Percentiles rank a stretch among this genome's conserved stretches.
Conservation (phyloP, 2,797 vertebrate genomes). For the Crenichthys baileyi region DNA sequence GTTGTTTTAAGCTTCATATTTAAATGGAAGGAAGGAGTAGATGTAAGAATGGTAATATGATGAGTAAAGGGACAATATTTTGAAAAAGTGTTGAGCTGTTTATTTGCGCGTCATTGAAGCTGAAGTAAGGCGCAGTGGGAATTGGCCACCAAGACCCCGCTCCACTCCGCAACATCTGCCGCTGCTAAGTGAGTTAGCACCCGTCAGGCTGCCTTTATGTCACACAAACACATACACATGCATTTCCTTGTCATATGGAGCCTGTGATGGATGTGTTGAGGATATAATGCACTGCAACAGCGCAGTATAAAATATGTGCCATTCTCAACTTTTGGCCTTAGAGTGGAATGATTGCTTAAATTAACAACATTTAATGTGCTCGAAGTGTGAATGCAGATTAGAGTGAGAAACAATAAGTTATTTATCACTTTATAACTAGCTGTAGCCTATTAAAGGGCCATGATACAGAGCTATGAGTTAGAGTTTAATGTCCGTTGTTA, state of each 20-base stretch:
- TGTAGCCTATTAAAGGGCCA: constrained; percentile 97
- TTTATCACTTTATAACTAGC: constrained; percentile 98
- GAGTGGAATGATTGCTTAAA: constrained; percentile 98
- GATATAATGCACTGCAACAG: constrained; percentile 88
- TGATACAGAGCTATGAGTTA: constrained; percentile 94
- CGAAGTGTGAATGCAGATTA: constrained; percentile 98
- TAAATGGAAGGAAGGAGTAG: constrained; percentile 30
- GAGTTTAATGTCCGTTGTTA: constrained; percentile 90
- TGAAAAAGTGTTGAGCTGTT: constrained; percentile 92
- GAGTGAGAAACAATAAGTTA: constrained; percentile 99
- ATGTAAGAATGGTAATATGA: constrained; percentile 57
- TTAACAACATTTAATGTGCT: constrained; percentile 95
- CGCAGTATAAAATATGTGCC: constrained; percentile 87
- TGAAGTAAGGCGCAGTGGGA: constrained; percentile 99
- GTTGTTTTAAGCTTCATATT: constrained; percentile 23
- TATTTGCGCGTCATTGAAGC: constrained; percentile 98
- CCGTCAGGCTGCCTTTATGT: constrained; percentile 99
- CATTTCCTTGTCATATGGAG: constrained; percentile 71
- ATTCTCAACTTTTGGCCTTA: constrained; percentile 91
- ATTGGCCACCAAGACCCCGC: constrained; percentile 94
- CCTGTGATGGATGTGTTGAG: constrained; percentile 94
- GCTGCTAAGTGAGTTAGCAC: constrained; percentile 99
- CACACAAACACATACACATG: constrained; percentile 85
- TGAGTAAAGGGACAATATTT: constrained; percentile 81
- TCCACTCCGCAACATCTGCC: constrained; percentile 97